These are phyloP conservation scores for Chlorops oryzae DNA, from an alignment of 1,140 invertebrate species.

Conservation along the genomic window DNA sequence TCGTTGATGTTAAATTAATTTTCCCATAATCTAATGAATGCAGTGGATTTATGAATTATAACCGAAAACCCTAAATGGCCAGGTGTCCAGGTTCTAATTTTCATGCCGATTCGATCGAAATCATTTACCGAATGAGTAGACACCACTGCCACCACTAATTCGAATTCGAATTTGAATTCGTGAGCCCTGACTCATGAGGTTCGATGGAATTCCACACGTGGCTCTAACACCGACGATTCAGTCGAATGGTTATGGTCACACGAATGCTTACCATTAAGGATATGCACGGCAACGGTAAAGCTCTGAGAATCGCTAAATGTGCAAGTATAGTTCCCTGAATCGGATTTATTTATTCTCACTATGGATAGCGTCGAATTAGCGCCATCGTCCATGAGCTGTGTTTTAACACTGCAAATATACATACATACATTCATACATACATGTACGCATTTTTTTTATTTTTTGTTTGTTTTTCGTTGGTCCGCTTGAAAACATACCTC, in stretches of 20 bases:
- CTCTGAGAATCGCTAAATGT: slow-evolving; percentile 55
- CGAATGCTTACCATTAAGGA: slow-evolving; percentile 66
- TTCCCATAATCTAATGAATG: no score
- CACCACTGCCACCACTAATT: no score
- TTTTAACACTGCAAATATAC: slow-evolving; percentile 60
- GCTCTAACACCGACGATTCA: not conserved
- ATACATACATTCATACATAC: no score
- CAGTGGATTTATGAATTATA: no score
- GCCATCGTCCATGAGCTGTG: slow-evolving; percentile 60
- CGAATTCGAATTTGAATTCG: no score
- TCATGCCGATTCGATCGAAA: no score
- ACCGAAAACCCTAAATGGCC: no score
- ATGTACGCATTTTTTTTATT: no score
- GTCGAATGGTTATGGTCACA: not conserved
- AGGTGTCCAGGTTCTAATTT: no score
- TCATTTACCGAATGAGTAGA: not conserved
- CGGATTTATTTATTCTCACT: slow-evolving; percentile 59
- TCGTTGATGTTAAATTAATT: no score
- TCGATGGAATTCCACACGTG: not conserved
- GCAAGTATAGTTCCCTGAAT: slow-evolving; percentile 70
- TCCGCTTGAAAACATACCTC: slow-evolving; percentile 55
- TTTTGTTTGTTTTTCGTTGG: no score
- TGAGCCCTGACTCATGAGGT: not conserved
- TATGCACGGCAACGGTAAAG: slow-evolving; percentile 59
- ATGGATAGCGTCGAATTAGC: slow-evolving; percentile 64